A percentile compares a stretch with the other conserved stretches of the same genome.
phyloP scores from a whole-genome alignment of 2,113 vertebrate species.

The Rhegmatorhina hoffmannsi region DNA sequence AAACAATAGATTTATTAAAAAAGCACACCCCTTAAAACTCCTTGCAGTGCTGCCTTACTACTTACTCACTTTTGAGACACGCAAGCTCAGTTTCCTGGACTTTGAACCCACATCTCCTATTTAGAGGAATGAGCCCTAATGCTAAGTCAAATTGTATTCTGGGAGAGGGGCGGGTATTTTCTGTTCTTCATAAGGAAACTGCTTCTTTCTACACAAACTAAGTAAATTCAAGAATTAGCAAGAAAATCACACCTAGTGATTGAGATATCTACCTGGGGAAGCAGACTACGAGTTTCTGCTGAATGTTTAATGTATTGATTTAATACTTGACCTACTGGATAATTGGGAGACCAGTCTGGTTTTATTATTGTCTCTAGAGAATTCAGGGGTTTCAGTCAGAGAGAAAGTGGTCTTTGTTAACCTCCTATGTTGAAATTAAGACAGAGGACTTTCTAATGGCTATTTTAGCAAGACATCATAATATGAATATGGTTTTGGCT shows the following conservation, averaged over 20 bases:
- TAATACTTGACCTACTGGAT: not conserved
- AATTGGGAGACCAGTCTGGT: not conserved
- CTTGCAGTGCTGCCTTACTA: not conserved
- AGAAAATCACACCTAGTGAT: not conserved
- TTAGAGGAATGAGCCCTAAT: not conserved
- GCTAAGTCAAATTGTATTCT: not conserved
- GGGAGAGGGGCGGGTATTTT: not conserved
- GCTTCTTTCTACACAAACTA: not conserved
- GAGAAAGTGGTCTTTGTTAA: not conserved
- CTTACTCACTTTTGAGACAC: not conserved
- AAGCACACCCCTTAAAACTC: fast-evolving
- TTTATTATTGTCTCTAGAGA: not conserved
- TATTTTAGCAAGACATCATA: not conserved
- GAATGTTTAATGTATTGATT: not conserved
- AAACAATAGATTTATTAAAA: not conserved
- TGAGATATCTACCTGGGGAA: not conserved
- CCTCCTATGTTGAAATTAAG: not conserved
- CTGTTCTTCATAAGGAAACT: not conserved
- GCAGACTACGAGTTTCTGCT: not conserved
- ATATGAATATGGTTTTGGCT: not conserved
- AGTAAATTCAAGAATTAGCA: not conserved
- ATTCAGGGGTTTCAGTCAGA: not conserved
- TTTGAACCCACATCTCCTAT: not conserved
- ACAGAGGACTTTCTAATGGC: not conserved
- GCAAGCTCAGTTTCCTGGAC: not conserved